Evolutionary conservation across 1,140 invertebrate genomes (phyloP), one percentile per base, ranked within the genome.

Genomic region (Diorhabda sublineata): DNA sequence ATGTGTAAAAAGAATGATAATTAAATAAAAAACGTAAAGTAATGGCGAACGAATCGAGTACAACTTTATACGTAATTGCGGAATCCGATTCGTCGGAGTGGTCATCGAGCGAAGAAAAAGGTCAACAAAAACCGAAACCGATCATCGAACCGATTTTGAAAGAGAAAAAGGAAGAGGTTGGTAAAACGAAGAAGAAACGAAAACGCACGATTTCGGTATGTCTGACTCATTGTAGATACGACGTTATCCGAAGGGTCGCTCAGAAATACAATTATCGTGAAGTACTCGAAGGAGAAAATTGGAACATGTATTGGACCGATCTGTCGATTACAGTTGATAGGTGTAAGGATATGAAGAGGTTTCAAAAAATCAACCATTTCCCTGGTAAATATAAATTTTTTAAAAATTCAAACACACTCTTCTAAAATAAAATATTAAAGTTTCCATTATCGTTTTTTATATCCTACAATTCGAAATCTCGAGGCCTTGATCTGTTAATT

Each of bases 281-380:
- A 80, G 92, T 94, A 0, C 84, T 84, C 3, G 91, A 93, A 74
- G 87, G 89, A 47, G 91, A 93, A 44, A 86, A 88, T 65, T 97
- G 94, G 94, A 93, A 94, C 79, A 85, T 97, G 41, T 92, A 90
- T 74, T 97, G 94, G 94, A 94, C 92, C 0, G 94, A 96, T 79
- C 85, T 89, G 66, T 91, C 91, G 68, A 88, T 95, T 5, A 89
- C 91, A 11, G 84, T 94, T 1, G 93, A 95, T 74, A 82, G 91
- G 63, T 91, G 91, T 3, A 93, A 94, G 81, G 91, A 94, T 69
- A 93, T 97, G 92, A 94, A 94, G 80, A 86, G 92, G 68, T 96
- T 91, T 80, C 90, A 96, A 83, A 92, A 92, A 80, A 90, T 95
- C 41, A 95, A 96, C 78, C 93, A 96, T 81, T 96, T 95, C 80